Evolutionary conservation across 2,797 vertebrate species (phyloP).

Genomic region (Labroides dimidiatus): DNA sequence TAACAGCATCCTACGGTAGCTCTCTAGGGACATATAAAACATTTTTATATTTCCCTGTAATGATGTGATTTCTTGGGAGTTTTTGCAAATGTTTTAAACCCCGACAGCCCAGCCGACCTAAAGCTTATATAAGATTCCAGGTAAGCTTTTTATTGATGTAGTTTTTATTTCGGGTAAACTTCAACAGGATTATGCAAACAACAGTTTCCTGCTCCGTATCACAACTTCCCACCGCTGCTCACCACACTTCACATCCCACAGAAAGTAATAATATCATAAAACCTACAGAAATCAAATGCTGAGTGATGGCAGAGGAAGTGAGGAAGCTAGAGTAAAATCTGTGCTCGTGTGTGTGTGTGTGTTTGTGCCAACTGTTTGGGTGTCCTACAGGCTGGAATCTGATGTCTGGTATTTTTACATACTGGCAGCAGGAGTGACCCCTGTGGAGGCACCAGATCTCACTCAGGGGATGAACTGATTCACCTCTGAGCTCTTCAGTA

Average conservation of each 20-base stretch:
- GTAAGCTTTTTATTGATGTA: background rate
- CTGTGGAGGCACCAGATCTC: conserved; percentile 18
- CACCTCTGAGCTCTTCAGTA: background rate
- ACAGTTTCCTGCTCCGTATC: background rate
- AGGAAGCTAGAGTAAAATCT: too few relatives aligned
- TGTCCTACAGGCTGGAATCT: conserved; percentile 42
- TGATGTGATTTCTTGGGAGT: too few relatives aligned
- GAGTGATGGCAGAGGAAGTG: too few relatives aligned
- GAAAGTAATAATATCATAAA: background rate
- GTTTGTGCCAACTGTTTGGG: conserved; percentile 19
- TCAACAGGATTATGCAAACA: background rate
- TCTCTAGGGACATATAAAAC: too few relatives aligned
- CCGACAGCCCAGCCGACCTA: too few relatives aligned
- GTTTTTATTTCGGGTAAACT: background rate
- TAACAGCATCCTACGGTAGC: too few relatives aligned
- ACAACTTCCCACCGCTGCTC: background rate
- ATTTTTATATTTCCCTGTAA: too few relatives aligned
- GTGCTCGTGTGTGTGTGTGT: background rate
- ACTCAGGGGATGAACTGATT: conserved; percentile 13
- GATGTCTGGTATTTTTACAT: conserved; percentile 50
- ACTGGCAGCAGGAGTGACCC: conserved; percentile 32
- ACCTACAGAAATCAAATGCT: background rate
- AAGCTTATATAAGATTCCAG: too few relatives aligned
- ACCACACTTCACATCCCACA: background rate
- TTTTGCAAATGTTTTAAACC: too few relatives aligned